Evolutionary conservation across 2,888 invertebrate species (phyloP), one percentile per base, ranked within the genome.

Genomic region (Chrysomela aeneicollis): DNA sequence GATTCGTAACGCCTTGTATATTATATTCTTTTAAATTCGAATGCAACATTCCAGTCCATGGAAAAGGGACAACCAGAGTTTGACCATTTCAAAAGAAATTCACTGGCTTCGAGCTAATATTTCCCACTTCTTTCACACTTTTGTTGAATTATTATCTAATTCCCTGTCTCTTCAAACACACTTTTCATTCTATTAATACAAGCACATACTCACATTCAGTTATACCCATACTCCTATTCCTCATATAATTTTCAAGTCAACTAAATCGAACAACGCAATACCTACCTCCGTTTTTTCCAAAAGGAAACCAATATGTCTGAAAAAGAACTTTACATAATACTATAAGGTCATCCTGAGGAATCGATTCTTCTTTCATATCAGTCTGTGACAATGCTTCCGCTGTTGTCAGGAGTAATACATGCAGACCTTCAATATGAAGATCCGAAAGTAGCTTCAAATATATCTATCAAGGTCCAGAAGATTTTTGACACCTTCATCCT

Each of bases 401-500:
- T 61, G 37, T 50, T 26, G 19, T 55, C 55, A 42, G 55, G 55
- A 17, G 15, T 22, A 37, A 15, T 26, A 30, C 57, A 46, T 46
- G 9, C 9, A 26, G 46, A 57, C 46, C 46, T 57, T 15, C 57
- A 57, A 57, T 57, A 46, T 26, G 46, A 26, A 46, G 57, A 57
- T 57, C 32, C 37, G 15, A 0, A 15, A 47, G 17, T n/a, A 19
- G 22, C 9, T 37, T 60, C 52, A 69, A 54, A 63, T 67, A 32
- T 70, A 70, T 57, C 67, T 63, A 64, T 78, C 77, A 19, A 78
- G 71, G 47, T 72, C 73, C 46, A 81, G 71, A 35, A 82, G 70
- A 64, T 66, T 75, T 12, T 64, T 64, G 32, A 82, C 77, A 42
- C 77, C 77, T 59, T 76, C 71, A 46, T 76, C 77, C 30, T 73